Percentiles rank a stretch among this genome's conserved stretches.
These are phyloP conservation scores for Metellina segmentata DNA, from an alignment of 2,888 invertebrate species.

Conservation along the genomic window DNA sequence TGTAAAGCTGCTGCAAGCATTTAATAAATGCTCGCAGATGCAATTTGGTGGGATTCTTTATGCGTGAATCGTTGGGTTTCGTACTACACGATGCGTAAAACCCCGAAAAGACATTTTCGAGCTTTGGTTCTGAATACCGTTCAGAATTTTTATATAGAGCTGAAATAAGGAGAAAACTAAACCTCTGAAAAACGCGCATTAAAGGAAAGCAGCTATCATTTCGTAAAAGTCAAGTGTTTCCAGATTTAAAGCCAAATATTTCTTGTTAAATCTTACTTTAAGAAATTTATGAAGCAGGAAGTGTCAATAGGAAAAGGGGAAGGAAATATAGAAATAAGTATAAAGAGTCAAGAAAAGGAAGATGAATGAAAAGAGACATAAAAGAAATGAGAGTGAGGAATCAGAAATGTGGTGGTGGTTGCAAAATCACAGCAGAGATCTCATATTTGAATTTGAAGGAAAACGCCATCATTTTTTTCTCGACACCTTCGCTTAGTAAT, in stretches of 20 bases:
- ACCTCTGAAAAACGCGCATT: too few species aligned
- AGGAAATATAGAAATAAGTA: constrained; percentile 5
- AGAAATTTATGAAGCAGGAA: constrained; percentile 17
- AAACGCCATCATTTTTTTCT: constrained; percentile 16
- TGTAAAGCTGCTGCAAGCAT: too few species aligned
- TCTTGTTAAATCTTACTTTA: constrained; percentile 34
- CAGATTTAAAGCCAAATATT: constrained; percentile 33
- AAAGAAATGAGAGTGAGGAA: constrained; percentile 25
- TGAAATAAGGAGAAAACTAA: too few species aligned
- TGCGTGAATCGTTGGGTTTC: too few species aligned
- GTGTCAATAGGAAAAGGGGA: constrained; percentile 15
- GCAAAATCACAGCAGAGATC: constrained; percentile 22
- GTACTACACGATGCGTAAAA: too few species aligned
- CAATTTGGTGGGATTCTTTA: too few species aligned
- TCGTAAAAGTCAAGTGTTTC: not conserved
- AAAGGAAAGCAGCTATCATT: not conserved
- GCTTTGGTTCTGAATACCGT: not conserved
- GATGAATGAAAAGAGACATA: not conserved
- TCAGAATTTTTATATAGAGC: too few species aligned
- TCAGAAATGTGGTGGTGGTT: constrained; percentile 29
- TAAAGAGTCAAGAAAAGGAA: not conserved
- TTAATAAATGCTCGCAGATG: too few species aligned
- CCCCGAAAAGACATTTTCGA: not conserved
- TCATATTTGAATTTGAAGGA: constrained; percentile 34
- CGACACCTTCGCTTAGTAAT: constrained; percentile 3